A percentile compares a stretch with the other conserved stretches of the same genome.
Conservation (phyloP, 2,888 invertebrate genomes). For the Megamerina dolium region DNA sequence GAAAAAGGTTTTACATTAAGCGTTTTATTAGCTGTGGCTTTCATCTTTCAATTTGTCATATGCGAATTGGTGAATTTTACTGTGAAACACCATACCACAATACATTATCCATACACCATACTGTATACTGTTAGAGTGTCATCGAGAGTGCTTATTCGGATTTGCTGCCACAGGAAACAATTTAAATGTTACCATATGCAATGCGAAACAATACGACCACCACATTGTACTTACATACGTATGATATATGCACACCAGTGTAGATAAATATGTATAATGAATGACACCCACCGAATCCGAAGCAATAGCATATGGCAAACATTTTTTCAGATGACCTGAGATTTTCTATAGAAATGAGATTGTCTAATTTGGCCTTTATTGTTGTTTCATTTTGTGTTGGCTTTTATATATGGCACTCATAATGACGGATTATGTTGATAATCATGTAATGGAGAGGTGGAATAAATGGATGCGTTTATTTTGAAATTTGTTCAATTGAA, state of each 20-base stretch:
- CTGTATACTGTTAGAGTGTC: too few species aligned
- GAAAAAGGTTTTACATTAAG: too few species aligned
- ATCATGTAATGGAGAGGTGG: too few species aligned
- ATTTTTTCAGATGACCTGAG: background rate
- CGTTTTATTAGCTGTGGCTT: background rate
- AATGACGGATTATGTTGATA: background rate
- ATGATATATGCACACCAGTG: background rate
- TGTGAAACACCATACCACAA: background rate
- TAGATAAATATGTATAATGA: background rate
- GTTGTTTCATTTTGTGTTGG: too few species aligned
- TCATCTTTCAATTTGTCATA: background rate
- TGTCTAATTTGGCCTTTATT: background rate
- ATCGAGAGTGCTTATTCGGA: too few species aligned
- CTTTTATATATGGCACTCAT: background rate
- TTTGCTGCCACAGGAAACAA: too few species aligned
- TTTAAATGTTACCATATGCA: too few species aligned
- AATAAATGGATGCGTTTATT: background rate
- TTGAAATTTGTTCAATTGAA: conserved; percentile 14
- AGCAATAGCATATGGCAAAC: background rate
- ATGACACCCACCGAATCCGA: background rate
- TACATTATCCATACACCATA: too few species aligned
- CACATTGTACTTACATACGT: background rate
- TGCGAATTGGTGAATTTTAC: background rate
- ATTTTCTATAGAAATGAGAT: background rate
- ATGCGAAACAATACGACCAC: background rate